Evolutionary conservation across 2,797 vertebrate species (phyloP).

Genomic region (Notamacropus eugenii): DNA sequence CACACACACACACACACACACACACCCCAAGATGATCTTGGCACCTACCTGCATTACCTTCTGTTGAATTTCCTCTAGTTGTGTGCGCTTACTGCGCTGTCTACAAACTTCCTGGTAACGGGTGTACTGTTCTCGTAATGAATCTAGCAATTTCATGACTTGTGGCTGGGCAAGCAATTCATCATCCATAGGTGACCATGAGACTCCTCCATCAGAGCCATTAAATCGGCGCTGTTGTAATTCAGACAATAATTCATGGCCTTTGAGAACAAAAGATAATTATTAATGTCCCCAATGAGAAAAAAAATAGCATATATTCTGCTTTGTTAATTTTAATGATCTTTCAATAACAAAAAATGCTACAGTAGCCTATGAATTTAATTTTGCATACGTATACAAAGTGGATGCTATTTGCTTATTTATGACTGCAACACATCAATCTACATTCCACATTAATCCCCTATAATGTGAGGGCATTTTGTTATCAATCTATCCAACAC

Average conservation of each 20-base stretch:
- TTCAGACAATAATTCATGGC: slow-evolving; percentile 96
- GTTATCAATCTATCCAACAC: not conserved
- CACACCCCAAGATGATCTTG: slow-evolving; percentile 9
- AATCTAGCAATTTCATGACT: slow-evolving; percentile 97
- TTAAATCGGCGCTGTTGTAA: slow-evolving; percentile 97
- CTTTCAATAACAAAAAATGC: not conserved
- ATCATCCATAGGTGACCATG: slow-evolving; percentile 98
- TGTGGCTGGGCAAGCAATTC: slow-evolving; percentile 98
- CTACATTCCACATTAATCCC: not conserved
- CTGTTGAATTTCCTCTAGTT: slow-evolving; percentile 97
- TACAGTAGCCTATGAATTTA: not conserved
- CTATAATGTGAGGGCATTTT: not conserved
- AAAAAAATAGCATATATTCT: not conserved
- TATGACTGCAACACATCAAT: not conserved
- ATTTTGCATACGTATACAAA: not conserved
- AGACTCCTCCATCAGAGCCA: slow-evolving; percentile 93
- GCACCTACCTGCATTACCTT: slow-evolving; percentile 97
- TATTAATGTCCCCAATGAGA: slow-evolving; percentile 33
- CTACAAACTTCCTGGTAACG: slow-evolving; percentile 97
- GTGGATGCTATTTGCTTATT: not conserved
- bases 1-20: slow-evolving; percentile 45
- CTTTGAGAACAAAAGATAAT: slow-evolving; percentile 79
- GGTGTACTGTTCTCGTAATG: slow-evolving; percentile 95
- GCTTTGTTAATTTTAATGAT: not conserved
- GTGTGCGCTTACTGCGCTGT: slow-evolving; percentile 95